Base-by-base conservation (phyloP, 2,113 vertebrate genomes). In the Aegithalos caudatus region DNA sequence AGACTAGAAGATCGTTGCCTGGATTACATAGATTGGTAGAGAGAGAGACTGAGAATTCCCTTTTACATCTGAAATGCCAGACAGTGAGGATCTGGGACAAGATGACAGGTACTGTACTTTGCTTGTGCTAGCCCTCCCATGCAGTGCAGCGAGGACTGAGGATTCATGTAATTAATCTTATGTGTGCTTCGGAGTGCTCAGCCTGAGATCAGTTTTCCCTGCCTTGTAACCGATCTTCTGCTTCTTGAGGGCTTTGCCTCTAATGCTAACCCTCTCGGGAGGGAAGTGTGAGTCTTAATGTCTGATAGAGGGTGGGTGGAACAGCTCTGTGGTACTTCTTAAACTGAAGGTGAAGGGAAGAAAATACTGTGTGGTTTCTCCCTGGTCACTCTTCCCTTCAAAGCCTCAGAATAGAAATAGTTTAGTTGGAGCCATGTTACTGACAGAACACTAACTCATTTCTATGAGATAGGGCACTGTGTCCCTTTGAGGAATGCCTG, bases 51-150 rank as follows among this genome's bases (percentile, higher is more conserved):
- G 38, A 14, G 8, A 42, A 64, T 82, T 25, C 53, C 42, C 16
- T 86, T 54, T 90, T 62, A 27, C 81, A 54, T 90, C 97, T 95
- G 97, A 92, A 86, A 98, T 98, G 98, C 91, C 98, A 95, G 98
- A 97, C 92, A 90, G 94, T 51, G 96, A 98, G 78, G 96, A 98
- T 90, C 81, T 92, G 80, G 97, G 91, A 94, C 97, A 97, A 86
- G 97, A 92, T 87, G 92, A 95, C 95, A 98, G 98, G 98, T 98
- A 98, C 97, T 31, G 53, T 94, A 77, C 31, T 1, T 58, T 25
- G 51, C 25, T 79, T 48, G 57, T 54, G 48, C 27, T 66, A 82
- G 79, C 54, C 53, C 29, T 76, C 76, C 67, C 1, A 2, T 64
- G 64, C 91, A 48, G 72, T 14, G 5, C 54, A 37, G 31, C 19